Evolutionary conservation across 2,888 invertebrate species (phyloP).

Genomic region (Serripes groenlandicus): DNA sequence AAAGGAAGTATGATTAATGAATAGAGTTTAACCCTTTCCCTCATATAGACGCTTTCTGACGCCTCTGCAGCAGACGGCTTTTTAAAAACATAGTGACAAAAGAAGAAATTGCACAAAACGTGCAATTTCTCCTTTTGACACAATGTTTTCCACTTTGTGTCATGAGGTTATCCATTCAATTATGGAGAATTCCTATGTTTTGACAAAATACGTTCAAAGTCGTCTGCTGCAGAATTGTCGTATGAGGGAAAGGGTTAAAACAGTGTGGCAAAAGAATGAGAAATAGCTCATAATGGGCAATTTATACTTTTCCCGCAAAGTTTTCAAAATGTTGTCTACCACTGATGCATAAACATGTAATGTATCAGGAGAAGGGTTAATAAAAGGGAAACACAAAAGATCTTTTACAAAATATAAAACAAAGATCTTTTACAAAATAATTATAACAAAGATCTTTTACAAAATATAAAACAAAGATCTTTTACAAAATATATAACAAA

Average conservation of each 20-base stretch:
- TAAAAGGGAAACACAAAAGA: no score
- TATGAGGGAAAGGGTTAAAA: neutral
- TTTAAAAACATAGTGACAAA: neutral
- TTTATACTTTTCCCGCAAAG: neutral
- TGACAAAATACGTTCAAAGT: neutral
- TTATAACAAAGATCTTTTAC: no score
- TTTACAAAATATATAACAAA: no score
- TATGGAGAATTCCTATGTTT: neutral
- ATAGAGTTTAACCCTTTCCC: neutral
- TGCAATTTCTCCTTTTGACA: neutral
- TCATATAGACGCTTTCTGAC: neutral
- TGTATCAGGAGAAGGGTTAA: no score
- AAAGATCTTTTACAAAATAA: no score
- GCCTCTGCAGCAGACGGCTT: neutral
- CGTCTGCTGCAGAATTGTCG: neutral
- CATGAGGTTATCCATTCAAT: neutral
- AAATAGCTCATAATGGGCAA: neutral
- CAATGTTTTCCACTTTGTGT: neutral
- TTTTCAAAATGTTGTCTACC: no score
- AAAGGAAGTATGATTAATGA: no score
- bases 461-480: no score
- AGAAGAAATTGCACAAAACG: neutral
- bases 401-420: no score
- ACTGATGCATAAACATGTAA: no score
- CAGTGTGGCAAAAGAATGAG: neutral